Conservation (phyloP, 2,113 vertebrate species). For the Odontesthes bonariensis region DNA sequence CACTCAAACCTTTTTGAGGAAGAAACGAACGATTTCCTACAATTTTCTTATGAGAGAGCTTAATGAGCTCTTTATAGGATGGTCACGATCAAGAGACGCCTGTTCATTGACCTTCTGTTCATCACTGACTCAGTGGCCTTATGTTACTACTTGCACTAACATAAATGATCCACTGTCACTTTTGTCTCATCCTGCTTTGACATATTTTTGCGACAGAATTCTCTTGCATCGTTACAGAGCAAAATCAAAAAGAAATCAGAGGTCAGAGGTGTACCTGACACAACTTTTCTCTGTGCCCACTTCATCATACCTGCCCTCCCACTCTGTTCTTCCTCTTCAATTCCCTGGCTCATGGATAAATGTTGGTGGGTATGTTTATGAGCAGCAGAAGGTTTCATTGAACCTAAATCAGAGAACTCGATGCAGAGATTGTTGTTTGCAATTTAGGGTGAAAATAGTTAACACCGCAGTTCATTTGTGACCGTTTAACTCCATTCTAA, state of each 20-base stretch:
- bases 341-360: neutral
- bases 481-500: slow-evolving; percentile 13
- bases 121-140: no score
- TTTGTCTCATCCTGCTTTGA: no score
- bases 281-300: slow-evolving; percentile 21
- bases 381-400: neutral
- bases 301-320: slow-evolving; percentile 26
- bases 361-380: slow-evolving; percentile 9
- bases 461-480: neutral
- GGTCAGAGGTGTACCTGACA: slow-evolving; percentile 50
- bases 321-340: neutral
- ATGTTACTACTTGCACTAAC: no score
- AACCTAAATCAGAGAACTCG: neutral
- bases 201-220: no score
- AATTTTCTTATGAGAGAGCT: neutral
- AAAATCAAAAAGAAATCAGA: neutral
- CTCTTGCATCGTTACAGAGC: no score
- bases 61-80: neutral
- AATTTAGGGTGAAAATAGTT: slow-evolving; percentile 6
- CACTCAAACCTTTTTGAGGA: neutral
- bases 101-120: neutral
- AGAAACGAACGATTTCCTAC: neutral
- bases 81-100: no score
- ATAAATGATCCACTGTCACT: no score
- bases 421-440: slow-evolving; percentile 2